phyloP scores from a whole-genome alignment of 2,113 vertebrate species.

The Pygoscelis antarcticus region DNA sequence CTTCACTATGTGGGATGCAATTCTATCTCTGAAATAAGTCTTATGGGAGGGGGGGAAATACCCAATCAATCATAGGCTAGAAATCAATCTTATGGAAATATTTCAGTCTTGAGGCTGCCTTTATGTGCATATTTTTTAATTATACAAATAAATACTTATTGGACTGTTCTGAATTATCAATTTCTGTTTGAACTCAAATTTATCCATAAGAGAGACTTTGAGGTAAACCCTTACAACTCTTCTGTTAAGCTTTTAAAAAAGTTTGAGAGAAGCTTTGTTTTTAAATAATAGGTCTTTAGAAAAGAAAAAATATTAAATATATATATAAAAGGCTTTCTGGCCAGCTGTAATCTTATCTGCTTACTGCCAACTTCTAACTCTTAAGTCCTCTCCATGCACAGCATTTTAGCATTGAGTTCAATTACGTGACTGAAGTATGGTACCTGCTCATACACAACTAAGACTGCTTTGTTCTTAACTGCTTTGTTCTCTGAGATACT shows the following conservation, averaged over 20 bases:
- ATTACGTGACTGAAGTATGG: not conserved
- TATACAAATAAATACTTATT: not conserved
- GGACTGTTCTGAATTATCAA: not conserved
- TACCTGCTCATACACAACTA: accelerated
- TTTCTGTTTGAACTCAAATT: not conserved
- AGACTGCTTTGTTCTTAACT: no score
- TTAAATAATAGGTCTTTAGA: not conserved
- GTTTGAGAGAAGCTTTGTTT: not conserved
- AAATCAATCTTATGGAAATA: not conserved
- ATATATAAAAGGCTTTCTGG: not conserved
- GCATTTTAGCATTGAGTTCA: not conserved
- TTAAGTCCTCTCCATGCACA: not conserved
- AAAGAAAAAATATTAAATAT: not conserved
- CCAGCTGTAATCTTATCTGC: not conserved
- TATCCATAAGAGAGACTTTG: not conserved
- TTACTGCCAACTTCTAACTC: not conserved
- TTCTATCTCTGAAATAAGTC: not conserved
- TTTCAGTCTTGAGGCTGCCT: not conserved
- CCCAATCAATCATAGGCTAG: not conserved
- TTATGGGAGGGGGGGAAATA: not conserved
- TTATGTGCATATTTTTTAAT: not conserved
- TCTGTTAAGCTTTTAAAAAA: not conserved
- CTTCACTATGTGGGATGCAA: not conserved
- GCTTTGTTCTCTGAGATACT: not conserved
- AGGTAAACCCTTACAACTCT: not conserved